These are phyloP conservation scores for Gasteruption jaculator DNA, from an alignment of 2,888 invertebrate species.

Conservation along the genomic window DNA sequence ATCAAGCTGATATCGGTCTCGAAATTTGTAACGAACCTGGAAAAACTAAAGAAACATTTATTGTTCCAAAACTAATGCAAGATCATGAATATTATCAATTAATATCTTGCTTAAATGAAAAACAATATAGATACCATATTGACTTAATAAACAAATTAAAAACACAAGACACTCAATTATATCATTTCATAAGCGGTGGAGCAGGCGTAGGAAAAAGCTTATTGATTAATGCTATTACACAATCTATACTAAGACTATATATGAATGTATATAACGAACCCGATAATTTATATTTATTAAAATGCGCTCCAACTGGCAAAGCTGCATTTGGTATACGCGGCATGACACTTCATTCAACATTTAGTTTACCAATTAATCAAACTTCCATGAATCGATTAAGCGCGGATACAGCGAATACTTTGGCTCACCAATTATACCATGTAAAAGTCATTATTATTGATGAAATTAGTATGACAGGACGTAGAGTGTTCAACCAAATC, in stretches of 20 bases:
- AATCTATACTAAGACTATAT: conserved; percentile 9
- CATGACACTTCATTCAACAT: conserved; percentile 15
- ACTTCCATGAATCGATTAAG: too few relatives aligned
- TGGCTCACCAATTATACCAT: too few relatives aligned
- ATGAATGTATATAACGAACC: conserved; percentile 9
- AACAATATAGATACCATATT: conserved; percentile 13
- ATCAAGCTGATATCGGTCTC: conserved; percentile 4
- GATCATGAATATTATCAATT: conserved; percentile 6
- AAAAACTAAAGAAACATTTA: conserved; percentile 4
- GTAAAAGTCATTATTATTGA: too few relatives aligned
- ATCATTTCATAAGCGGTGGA: too few relatives aligned
- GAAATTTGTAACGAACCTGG: conserved; percentile 6
- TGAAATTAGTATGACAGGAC: too few relatives aligned
- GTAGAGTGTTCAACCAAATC: too few relatives aligned
- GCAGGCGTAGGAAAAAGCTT: too few relatives aligned
- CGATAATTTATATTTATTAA: conserved; percentile 3
- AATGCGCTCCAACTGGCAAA: conserved; percentile 6
- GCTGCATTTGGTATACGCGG: conserved; percentile 12
- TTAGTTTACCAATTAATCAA: conserved; percentile 15
- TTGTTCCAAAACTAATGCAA: conserved; percentile 7
- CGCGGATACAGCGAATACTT: too few relatives aligned
- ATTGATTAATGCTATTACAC: conserved; percentile 11
- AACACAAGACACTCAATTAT: too few relatives aligned
- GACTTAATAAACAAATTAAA: conserved; percentile 8
- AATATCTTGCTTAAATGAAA: conserved; percentile 10